A percentile compares a stretch with the other conserved stretches of the same genome.
phyloP scores from a whole-genome alignment of 2,797 vertebrate genomes.

The Loriculus beryllinus region DNA sequence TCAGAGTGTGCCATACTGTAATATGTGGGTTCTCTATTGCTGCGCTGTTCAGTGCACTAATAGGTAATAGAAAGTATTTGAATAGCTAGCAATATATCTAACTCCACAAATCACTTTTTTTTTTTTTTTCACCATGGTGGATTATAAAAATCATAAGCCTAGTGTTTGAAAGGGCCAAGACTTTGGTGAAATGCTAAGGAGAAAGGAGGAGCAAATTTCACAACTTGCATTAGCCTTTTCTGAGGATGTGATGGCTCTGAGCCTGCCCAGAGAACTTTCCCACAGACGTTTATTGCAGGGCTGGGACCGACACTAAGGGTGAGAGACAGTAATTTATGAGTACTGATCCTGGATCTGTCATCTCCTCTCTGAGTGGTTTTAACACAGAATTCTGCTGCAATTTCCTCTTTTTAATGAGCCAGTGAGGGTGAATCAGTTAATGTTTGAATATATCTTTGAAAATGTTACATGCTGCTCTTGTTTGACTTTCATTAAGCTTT shows the following conservation, averaged over 20 bases:
- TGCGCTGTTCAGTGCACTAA: constrained; percentile 20
- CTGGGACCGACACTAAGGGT: constrained; percentile 13
- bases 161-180: neutral
- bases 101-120: constrained; percentile 30
- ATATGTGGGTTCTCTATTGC: constrained; percentile 53
- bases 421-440: constrained; percentile 53
- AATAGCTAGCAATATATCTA: constrained; percentile 31
- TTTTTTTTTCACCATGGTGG: neutral
- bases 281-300: constrained; percentile 11
- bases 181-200: neutral
- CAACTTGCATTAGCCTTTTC: neutral
- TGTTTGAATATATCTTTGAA: constrained; percentile 47
- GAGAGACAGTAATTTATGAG: constrained; percentile 47
- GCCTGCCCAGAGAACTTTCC: constrained; percentile 24
- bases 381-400: constrained; percentile 48
- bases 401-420: constrained; percentile 60
- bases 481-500: constrained; percentile 47
- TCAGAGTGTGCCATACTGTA: constrained; percentile 48
- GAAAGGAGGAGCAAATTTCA: constrained; percentile 1
- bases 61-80: constrained; percentile 44
- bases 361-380: constrained; percentile 48
- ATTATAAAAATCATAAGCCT: neutral
- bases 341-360: constrained; percentile 56
- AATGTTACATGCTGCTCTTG: constrained; percentile 55
- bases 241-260: neutral